A percentile compares a stretch with the other conserved stretches of the same genome.
These are phyloP conservation scores for Panulirus ornatus DNA, from an alignment of 1,140 invertebrate species.

Conservation along the genomic window DNA sequence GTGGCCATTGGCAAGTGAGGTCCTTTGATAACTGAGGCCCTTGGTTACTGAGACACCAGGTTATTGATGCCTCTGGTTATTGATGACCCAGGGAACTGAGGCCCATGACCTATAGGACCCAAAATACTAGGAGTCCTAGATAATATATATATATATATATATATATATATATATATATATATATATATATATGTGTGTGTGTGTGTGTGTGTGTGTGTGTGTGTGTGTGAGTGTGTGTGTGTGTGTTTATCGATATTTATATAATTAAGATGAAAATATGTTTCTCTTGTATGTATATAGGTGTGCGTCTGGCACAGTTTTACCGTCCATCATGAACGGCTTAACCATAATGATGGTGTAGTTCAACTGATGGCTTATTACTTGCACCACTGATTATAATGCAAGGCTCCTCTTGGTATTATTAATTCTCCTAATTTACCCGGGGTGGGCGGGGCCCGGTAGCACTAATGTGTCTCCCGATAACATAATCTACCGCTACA, in stretches of 20 bases:
- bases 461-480: neutral
- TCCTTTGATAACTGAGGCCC: too few species aligned
- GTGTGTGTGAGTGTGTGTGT: constrained; percentile 9
- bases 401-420: neutral
- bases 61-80: too few species aligned
- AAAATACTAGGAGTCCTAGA: too few species aligned
- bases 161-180: neutral
- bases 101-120: too few species aligned
- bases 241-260: too few species aligned
- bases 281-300: neutral
- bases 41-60: too few species aligned
- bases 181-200: neutral
- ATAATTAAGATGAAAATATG: too few species aligned
- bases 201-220: constrained; percentile 21
- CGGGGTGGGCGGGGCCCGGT: neutral
- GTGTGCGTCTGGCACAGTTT: neutral
- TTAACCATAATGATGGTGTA: neutral
- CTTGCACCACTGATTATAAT: neutral
- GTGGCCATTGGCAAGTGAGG: too few species aligned
- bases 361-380: neutral
- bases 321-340: too few species aligned
- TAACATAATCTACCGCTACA: neutral
- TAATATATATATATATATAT: too few species aligned
- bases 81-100: too few species aligned
- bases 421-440: neutral